These are phyloP conservation scores for Pseudopipra pipra DNA, from an alignment of 2,113 vertebrate genomes.

Conservation along the genomic window DNA sequence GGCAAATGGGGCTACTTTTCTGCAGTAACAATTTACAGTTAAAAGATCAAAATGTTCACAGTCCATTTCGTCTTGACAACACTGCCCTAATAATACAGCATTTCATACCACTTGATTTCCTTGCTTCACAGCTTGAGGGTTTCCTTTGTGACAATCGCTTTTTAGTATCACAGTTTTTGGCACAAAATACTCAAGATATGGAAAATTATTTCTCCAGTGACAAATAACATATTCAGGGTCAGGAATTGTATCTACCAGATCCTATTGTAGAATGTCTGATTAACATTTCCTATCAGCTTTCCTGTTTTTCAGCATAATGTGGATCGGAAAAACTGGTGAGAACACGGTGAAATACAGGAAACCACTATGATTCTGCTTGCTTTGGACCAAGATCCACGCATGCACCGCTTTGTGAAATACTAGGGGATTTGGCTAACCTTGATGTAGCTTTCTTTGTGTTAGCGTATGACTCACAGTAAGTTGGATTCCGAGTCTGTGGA, in stretches of 20 bases:
- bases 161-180: not conserved
- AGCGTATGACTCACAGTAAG: not conserved
- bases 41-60: not conserved
- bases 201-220: not conserved
- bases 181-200: not conserved
- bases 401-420: not conserved
- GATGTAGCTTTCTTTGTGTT: not conserved
- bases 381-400: not conserved
- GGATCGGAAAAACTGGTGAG: not conserved
- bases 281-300: not conserved
- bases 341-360: not conserved
- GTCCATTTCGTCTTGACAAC: not conserved
- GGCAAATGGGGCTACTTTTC: not conserved
- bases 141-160: not conserved
- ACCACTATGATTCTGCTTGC: fast-evolving
- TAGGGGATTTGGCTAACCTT: not conserved
- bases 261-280: not conserved
- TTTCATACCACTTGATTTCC: not conserved
- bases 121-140: not conserved
- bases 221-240: not conserved
- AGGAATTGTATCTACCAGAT: not conserved
- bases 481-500: not conserved
- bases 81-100: not conserved
- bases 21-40: not conserved
- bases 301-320: not conserved